phyloP scores from a whole-genome alignment of 1,140 invertebrate species.

The Pseudomyrmex pallidus region DNA sequence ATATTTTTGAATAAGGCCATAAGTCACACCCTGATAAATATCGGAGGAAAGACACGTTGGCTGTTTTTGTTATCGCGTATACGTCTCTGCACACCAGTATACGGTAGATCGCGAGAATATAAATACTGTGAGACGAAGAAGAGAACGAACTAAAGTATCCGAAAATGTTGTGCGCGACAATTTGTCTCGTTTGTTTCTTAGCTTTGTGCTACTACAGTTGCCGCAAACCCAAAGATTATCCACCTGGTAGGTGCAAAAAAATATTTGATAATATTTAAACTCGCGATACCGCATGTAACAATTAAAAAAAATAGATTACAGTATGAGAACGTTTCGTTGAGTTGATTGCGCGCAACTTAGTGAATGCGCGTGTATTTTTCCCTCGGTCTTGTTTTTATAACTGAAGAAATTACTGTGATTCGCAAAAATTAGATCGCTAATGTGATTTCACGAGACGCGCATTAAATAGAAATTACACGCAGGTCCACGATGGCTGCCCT shows the following conservation, averaged over 20 bases:
- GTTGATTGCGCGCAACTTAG: background rate
- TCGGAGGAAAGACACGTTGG: constrained; percentile 24
- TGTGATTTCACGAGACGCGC: background rate
- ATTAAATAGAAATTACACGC: background rate
- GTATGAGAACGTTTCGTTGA: background rate
- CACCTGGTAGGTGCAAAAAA: constrained; percentile 76
- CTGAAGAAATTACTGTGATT: too few species aligned
- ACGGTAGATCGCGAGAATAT: background rate
- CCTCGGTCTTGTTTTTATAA: too few species aligned
- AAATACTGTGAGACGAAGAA: constrained; percentile 23
- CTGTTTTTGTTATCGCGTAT: constrained; percentile 53
- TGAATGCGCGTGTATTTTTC: too few species aligned
- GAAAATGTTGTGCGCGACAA: constrained; percentile 67
- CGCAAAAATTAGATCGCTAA: too few species aligned
- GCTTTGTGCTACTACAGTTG: constrained; percentile 68
- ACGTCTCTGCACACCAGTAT: constrained; percentile 29
- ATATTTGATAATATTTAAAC: background rate
- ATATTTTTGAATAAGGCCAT: constrained; percentile 67
- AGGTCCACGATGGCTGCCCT: constrained; percentile 85
- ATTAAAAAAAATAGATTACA: too few species aligned
- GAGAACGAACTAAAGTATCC: background rate
- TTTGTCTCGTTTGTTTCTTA: constrained; percentile 59
- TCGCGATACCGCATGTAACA: background rate
- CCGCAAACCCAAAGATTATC: constrained; percentile 79
- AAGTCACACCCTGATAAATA: constrained; percentile 61